Conservation (phyloP, 2,888 invertebrate species). For the Caenorhabditis sp. region DNA sequence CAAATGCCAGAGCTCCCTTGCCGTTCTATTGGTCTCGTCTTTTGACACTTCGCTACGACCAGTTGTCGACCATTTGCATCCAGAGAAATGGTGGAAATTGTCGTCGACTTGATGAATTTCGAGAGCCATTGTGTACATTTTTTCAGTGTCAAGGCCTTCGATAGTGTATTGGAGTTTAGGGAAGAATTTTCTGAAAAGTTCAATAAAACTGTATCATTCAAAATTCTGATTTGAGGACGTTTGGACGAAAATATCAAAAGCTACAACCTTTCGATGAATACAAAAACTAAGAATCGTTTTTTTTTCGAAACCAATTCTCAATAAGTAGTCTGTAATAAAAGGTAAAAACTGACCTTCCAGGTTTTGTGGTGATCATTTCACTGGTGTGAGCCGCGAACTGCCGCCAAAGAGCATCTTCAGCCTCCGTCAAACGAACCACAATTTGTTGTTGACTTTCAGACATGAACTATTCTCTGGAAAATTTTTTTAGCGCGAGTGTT, state of each 20-base stretch:
- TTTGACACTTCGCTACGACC: too few relatives aligned
- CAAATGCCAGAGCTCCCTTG: constrained; percentile 36
- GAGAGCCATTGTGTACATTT: constrained; percentile 83
- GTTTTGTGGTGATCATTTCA: constrained; percentile 99
- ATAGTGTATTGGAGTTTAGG: constrained; percentile 83
- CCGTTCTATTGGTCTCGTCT: too few relatives aligned
- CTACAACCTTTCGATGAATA: too few relatives aligned
- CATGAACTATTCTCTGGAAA: too few relatives aligned
- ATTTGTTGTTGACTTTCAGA: too few relatives aligned
- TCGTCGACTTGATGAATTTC: constrained; percentile 77
- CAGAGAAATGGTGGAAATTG: constrained; percentile 59
- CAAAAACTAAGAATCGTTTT: too few relatives aligned
- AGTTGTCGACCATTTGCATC: constrained; percentile 43
- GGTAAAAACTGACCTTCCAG: constrained; percentile 82
- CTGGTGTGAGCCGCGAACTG: constrained; percentile 93
- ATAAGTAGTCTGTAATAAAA: too few relatives aligned
- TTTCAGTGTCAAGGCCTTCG: constrained; percentile 82
- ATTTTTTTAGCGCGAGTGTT: too few relatives aligned
- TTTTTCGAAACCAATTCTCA: too few relatives aligned
- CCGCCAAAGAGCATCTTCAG: constrained; percentile 86
- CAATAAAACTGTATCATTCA: not conserved
- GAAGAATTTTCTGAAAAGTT: constrained; percentile 86
- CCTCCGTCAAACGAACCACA: constrained; percentile 5
- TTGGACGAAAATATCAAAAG: too few relatives aligned
- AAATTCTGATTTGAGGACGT: too few relatives aligned